Conservation (phyloP, 2,888 invertebrate genomes). For the Amblyteles armatorius region DNA sequence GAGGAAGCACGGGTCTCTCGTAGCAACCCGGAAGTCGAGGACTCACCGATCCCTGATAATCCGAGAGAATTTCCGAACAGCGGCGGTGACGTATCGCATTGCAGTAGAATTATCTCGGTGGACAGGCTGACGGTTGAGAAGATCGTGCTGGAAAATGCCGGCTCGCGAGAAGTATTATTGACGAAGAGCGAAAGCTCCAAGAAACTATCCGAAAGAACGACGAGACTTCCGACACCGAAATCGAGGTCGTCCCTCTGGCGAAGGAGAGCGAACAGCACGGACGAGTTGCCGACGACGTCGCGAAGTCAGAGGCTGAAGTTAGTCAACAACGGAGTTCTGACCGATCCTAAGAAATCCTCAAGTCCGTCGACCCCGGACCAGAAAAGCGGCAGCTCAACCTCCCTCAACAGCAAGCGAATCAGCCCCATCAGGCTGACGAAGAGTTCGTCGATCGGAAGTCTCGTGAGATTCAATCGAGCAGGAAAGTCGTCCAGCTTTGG, state of each 20-base stretch:
- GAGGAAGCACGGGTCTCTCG: constrained; percentile 59
- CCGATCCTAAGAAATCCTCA: constrained; percentile 49
- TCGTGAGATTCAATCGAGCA: constrained; percentile 57
- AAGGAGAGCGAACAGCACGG: constrained; percentile 57
- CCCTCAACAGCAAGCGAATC: constrained; percentile 68
- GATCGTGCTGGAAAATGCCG: constrained; percentile 73
- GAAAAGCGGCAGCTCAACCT: constrained; percentile 60
- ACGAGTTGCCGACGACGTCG: constrained; percentile 42
- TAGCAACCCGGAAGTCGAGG: constrained; percentile 46
- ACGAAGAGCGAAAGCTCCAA: constrained; percentile 74
- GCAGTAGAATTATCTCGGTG: constrained; percentile 73
- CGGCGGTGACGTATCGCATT: constrained; percentile 44
- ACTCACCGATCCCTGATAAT: constrained; percentile 19
- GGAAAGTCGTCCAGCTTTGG: constrained; percentile 40
- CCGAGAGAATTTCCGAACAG: constrained; percentile 8
- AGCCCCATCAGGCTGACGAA: constrained; percentile 73
- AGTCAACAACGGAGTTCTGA: constrained; percentile 24
- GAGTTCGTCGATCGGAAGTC: constrained; percentile 72
- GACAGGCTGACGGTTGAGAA: constrained; percentile 77
- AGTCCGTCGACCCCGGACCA: constrained; percentile 63
- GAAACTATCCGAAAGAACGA: constrained; percentile 67
- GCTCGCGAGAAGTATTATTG: constrained; percentile 72
- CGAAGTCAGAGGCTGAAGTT: constrained; percentile 46
- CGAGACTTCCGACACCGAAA: constrained; percentile 43
- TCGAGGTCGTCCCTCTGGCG: constrained; percentile 40